These are phyloP conservation scores for Paratrypauchen microcephalus DNA, from an alignment of 2,797 vertebrate species.

Conservation along the genomic window DNA sequence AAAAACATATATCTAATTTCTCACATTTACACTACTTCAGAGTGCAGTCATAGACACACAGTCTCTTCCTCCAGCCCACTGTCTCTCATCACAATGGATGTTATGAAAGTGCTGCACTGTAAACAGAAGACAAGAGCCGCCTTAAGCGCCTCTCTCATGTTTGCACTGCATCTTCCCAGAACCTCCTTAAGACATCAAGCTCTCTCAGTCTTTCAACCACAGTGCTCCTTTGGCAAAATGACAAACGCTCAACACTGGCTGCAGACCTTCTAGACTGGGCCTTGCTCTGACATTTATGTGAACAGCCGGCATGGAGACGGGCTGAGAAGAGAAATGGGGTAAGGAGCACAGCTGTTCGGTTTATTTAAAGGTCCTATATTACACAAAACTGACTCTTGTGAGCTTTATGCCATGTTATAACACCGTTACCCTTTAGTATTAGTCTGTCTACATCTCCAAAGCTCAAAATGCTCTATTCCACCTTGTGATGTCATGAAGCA, in stretches of 20 bases:
- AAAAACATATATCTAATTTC: background rate
- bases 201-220: slow-evolving; percentile 20
- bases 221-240: slow-evolving; percentile 28
- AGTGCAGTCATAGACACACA: slow-evolving; percentile 16
- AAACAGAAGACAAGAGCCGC: slow-evolving; percentile 39
- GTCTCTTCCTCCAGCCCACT: slow-evolving; percentile 34
- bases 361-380: background rate
- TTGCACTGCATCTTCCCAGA: slow-evolving; percentile 8
- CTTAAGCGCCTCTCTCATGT: slow-evolving; percentile 40
- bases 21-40: background rate
- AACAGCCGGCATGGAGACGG: slow-evolving; percentile 35
- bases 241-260: slow-evolving; percentile 27
- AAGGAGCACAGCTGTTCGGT: slow-evolving; percentile 11
- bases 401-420: too few species aligned
- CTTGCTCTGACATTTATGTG: slow-evolving; percentile 32
- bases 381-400: too few species aligned
- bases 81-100: slow-evolving; percentile 28
- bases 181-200: slow-evolving; percentile 28
- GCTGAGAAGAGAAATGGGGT: slow-evolving; percentile 15
- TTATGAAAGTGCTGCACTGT: slow-evolving; percentile 21
- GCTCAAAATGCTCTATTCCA: too few species aligned
- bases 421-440: too few species aligned
- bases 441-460: too few species aligned
- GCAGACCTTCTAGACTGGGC: slow-evolving; percentile 25
- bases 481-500: too few species aligned